These are phyloP conservation scores for Etheostoma cragini DNA, from an alignment of 2,113 vertebrate species.

Conservation along the genomic window DNA sequence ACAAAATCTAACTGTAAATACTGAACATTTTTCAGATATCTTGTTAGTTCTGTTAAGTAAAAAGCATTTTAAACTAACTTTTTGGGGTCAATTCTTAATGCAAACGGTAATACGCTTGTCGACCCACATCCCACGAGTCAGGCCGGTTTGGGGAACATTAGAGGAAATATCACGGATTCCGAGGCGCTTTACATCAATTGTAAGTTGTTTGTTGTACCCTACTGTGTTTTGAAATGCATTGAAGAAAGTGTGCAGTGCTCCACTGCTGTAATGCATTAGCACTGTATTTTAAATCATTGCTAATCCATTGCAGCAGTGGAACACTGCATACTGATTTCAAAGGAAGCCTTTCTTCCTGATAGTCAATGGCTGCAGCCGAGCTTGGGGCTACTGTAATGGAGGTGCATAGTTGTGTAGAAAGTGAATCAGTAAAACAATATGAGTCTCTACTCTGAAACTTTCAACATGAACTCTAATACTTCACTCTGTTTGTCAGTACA, in stretches of 20 bases:
- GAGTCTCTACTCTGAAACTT: slow-evolving; percentile 52
- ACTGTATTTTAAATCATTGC: neutral
- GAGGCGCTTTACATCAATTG: neutral
- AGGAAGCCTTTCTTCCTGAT: neutral
- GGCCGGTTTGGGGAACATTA: no score
- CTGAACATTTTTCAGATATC: no score
- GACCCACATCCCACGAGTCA: no score
- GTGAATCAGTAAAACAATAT: slow-evolving; percentile 59
- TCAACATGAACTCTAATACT: slow-evolving; percentile 49
- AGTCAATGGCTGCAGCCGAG: neutral
- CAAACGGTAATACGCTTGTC: no score
- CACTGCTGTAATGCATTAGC: neutral
- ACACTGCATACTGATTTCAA: slow-evolving; percentile 8
- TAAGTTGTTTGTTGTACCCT: neutral
- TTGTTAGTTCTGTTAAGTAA: no score
- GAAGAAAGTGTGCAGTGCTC: neutral
- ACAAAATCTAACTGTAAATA: no score
- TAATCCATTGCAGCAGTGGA: neutral
- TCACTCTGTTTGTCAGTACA: slow-evolving; percentile 59
- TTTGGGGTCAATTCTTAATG: no score
- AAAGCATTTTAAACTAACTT: no score
- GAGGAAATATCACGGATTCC: no score
- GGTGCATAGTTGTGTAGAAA: slow-evolving; percentile 20
- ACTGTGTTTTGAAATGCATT: neutral
- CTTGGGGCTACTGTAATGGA: slow-evolving; percentile 17